phyloP scores from a whole-genome alignment of 2,797 vertebrate species.

The Brotula barbata region DNA sequence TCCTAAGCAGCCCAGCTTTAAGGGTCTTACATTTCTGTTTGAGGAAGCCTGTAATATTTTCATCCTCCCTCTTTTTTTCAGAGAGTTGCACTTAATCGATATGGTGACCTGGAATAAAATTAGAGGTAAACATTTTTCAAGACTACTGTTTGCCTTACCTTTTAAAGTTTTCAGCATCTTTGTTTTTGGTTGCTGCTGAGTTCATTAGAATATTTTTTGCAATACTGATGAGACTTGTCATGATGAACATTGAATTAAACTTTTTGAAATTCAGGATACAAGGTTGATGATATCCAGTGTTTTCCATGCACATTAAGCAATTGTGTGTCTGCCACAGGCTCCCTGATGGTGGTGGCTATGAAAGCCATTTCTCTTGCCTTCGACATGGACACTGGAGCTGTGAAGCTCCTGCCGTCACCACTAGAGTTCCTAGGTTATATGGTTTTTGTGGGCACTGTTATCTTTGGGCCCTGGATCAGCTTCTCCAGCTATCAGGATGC shows the following conservation, averaged over 20 bases:
- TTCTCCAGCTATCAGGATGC: constrained; percentile 84
- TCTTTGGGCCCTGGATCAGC: constrained; percentile 93
- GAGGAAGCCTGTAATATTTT: background rate
- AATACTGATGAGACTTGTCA: too few species aligned
- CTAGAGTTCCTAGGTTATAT: constrained; percentile 90
- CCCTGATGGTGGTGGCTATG: constrained; percentile 95
- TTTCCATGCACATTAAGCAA: background rate
- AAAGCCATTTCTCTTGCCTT: constrained; percentile 91
- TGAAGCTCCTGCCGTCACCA: constrained; percentile 74
- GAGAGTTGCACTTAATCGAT: constrained; percentile 91
- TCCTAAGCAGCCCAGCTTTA: background rate
- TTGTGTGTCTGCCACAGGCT: constrained; percentile 73
- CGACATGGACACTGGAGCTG: constrained; percentile 84
- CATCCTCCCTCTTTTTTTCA: constrained; percentile 59
- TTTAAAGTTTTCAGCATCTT: background rate
- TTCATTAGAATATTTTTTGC: too few species aligned
- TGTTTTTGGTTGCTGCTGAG: too few species aligned
- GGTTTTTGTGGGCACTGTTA: constrained; percentile 88
- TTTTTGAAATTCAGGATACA: too few species aligned
- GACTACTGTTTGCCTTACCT: background rate
- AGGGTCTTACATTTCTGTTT: background rate
- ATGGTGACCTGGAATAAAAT: constrained; percentile 91
- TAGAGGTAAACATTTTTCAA: constrained; percentile 78
- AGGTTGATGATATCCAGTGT: background rate
- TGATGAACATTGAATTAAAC: too few species aligned